Base-by-base conservation (phyloP, 2,888 invertebrate species). In the Cheilosia variabilis region DNA sequence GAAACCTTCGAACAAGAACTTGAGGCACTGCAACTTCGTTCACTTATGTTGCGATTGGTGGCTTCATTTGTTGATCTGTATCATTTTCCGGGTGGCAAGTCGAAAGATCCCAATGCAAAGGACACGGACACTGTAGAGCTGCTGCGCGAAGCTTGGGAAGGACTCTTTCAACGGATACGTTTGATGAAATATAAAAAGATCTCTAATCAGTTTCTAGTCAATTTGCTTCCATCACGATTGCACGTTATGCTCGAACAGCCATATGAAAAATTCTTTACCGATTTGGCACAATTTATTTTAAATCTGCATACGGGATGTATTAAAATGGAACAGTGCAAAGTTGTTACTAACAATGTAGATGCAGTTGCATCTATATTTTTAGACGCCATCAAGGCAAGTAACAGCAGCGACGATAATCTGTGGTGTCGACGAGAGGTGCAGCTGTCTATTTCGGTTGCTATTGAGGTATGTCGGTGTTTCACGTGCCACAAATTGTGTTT, bases 371-470 rank as follows among this genome's bases (percentile, higher is more conserved):
- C 91, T 45, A 87, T 90, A 37, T 90, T 90, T 41, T 88, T 89
- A 13, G 90, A 92, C 62, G 90, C 90, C 2, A 92, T 93, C 17
- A 89, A 91, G 15, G 90, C 91, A 24, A 92, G 92, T 83, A 92
- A 93, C 87, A 90, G 91, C 15, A 89, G 88, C 10, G 90, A 91
- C 65, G 92, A 93, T 88, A 91, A 91, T 7, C 89, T 92, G 13
- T 94, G 94, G 93, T 88, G 89, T 24, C 90, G 93, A 72, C 90
- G 94, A 15, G 93, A 93, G 37, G 91, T 93, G 4, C 93, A 95
- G 87, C 95, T 94, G 89, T 91, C 92, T 41, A 92, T 94, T 43
- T 93, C 94, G 19, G 94, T 94, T 89, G 93, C 93, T 88, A 91
- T 95, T 81, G 95, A 96, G 93, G 95, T 95, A 69, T 89, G 92